A percentile compares a stretch with the other conserved stretches of the same genome.
phyloP scores from a whole-genome alignment of 2,797 vertebrate genomes.

The Tenualosa thibaudeaui region DNA sequence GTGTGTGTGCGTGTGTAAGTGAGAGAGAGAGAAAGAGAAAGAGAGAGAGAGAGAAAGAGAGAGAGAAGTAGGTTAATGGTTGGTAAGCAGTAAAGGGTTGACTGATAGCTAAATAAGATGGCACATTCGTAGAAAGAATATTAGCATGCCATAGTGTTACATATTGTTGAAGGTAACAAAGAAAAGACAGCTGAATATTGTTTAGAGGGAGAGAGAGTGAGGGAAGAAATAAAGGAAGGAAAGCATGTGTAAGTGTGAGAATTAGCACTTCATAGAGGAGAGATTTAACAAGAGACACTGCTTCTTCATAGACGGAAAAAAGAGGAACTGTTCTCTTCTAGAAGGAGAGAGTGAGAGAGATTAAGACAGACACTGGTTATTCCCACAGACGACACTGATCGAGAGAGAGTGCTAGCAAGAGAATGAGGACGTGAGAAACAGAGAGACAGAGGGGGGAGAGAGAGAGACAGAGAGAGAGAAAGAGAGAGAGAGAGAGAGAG shows the following conservation, averaged over 20 bases:
- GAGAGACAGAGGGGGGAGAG: too few relatives aligned
- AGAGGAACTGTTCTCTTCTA: neutral
- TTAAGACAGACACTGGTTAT: conserved; percentile 30
- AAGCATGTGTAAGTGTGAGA: conserved; percentile 18
- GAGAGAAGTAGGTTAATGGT: conserved; percentile 28
- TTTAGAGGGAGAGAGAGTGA: conserved; percentile 11
- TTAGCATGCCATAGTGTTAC: neutral
- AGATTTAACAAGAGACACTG: neutral
- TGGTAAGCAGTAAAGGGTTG: conserved; percentile 19
- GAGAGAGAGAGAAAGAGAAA: neutral
- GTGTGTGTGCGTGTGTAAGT: neutral
- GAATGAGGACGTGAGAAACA: neutral
- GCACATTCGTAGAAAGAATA: neutral
- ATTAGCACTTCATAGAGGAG: conserved; percentile 22
- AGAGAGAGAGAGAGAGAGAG: neutral
- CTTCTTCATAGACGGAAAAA: neutral
- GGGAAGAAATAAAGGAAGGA: neutral
- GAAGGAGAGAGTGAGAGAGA: neutral
- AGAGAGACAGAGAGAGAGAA: neutral
- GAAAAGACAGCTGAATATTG: neutral
- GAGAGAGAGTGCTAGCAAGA: neutral
- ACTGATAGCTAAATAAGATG: conserved; percentile 27
- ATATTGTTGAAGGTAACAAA: conserved; percentile 19
- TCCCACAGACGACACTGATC: neutral
- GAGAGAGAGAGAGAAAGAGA: neutral